phyloP scores from a whole-genome alignment of 2,113 vertebrate genomes.

The Chrysochloris asiatica region DNA sequence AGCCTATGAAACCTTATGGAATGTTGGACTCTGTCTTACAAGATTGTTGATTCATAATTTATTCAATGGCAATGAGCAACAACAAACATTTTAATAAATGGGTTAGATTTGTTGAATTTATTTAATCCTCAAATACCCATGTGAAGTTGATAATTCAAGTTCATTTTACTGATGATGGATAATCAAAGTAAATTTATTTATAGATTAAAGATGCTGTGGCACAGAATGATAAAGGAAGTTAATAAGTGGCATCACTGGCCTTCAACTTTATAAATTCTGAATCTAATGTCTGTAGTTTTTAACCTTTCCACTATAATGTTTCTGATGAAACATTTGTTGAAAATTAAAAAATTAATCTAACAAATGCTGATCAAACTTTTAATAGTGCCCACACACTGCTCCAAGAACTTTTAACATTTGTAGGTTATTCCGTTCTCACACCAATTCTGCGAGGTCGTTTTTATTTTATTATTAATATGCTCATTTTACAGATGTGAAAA shows the following conservation, averaged over 20 bases:
- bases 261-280: background rate
- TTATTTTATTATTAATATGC: background rate
- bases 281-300: background rate
- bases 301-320: constrained; percentile 21
- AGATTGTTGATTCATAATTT: too few relatives aligned
- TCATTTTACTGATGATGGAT: background rate
- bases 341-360: constrained; percentile 27
- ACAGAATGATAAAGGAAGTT: background rate
- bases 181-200: too few relatives aligned
- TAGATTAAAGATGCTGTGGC: too few relatives aligned
- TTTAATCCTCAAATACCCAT: constrained; percentile 2
- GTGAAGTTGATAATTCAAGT: background rate
- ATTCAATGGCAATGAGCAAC: too few relatives aligned
- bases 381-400: background rate
- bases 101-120: background rate
- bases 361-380: background rate
- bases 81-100: too few relatives aligned
- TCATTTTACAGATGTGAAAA: background rate
- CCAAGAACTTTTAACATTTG: constrained; percentile 3
- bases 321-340: constrained; percentile 7
- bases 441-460: background rate
- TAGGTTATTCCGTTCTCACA: background rate
- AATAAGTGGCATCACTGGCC: background rate
- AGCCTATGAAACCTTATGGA: too few relatives aligned
- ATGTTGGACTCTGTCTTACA: too few relatives aligned